These are phyloP conservation scores for Lochmaea capreae DNA, from an alignment of 2,888 invertebrate species.

Conservation along the genomic window DNA sequence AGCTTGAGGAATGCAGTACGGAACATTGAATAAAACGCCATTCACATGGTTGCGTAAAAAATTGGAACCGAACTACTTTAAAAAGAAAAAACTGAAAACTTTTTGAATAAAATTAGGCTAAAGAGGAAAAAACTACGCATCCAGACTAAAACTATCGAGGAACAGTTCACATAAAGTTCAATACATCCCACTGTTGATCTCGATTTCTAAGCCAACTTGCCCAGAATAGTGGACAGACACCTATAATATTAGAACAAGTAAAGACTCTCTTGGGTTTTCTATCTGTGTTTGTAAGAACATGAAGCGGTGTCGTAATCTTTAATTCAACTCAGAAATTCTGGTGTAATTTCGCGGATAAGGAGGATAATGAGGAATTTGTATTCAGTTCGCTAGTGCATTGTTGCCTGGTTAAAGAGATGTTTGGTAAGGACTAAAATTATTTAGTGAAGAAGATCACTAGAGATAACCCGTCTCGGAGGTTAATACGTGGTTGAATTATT, in stretches of 20 bases:
- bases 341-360: slow-evolving; percentile 27
- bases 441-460: neutral
- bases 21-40: too few species aligned
- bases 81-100: too few species aligned
- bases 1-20: too few species aligned
- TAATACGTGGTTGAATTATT: neutral
- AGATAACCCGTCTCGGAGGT: neutral
- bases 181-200: too few species aligned
- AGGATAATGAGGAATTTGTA: slow-evolving; percentile 34
- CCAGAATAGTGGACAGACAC: neutral
- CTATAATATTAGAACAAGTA: neutral
- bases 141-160: too few species aligned
- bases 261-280: slow-evolving; percentile 1
- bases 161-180: too few species aligned
- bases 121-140: too few species aligned
- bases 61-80: too few species aligned
- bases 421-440: slow-evolving; percentile 7
- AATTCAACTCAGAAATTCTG: slow-evolving; percentile 24
- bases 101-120: too few species aligned
- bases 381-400: slow-evolving; percentile 17
- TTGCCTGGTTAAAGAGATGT: neutral
- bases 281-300: neutral
- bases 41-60: too few species aligned
- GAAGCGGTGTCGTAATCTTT: slow-evolving; percentile 18
- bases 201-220: neutral